These are phyloP conservation scores for Meloidogyne chitwoodi DNA, from an alignment of 1,140 invertebrate species.

Conservation along the genomic window DNA sequence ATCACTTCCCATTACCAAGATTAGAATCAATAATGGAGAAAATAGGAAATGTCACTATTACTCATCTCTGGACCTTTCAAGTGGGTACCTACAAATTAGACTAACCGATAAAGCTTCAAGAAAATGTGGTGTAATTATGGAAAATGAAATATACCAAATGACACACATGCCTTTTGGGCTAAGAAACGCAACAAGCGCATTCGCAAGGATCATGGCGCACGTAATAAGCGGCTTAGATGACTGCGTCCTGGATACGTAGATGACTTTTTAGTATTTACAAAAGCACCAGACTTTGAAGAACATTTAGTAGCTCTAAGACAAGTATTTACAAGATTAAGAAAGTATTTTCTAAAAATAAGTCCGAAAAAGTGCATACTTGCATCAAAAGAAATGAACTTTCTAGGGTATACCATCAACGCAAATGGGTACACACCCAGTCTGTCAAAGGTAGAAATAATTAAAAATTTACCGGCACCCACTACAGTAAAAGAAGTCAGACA, in stretches of 20 bases:
- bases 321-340: neutral
- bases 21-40: neutral
- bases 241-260: neutral
- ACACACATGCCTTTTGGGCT: neutral
- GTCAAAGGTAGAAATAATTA: neutral
- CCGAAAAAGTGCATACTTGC: neutral
- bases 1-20: constrained; percentile 3
- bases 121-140: constrained; percentile 9
- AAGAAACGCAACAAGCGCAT: neutral
- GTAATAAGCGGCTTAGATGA: neutral
- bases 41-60: constrained; percentile 4
- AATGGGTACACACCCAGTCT: neutral
- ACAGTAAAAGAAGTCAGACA: constrained; percentile 3
- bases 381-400: neutral
- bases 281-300: neutral
- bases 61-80: neutral
- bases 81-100: neutral
- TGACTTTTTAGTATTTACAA: neutral
- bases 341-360: neutral
- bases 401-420: neutral
- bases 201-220: neutral
- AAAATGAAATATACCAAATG: neutral
- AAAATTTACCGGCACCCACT: neutral
- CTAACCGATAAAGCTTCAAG: constrained; percentile 1
- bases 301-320: neutral